These are phyloP conservation scores for Tipula lateralis DNA, from an alignment of 2,888 invertebrate genomes.

Conservation along the genomic window DNA sequence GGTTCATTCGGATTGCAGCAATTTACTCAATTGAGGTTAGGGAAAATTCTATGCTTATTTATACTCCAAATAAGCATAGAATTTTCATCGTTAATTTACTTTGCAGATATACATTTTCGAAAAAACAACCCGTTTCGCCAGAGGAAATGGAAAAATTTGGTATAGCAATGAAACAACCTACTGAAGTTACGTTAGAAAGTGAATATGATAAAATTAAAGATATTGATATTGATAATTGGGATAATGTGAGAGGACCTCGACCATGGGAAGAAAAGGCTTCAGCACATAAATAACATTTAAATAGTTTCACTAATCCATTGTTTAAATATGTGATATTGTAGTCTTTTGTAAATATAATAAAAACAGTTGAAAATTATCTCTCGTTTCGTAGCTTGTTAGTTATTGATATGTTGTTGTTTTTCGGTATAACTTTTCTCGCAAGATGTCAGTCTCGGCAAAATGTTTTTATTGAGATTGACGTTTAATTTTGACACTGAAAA, in stretches of 20 bases:
- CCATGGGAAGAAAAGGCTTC: conserved; percentile 68
- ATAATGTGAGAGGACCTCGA: conserved; percentile 76
- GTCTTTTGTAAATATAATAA: neutral
- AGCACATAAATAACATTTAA: neutral
- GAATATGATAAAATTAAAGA: conserved; percentile 68
- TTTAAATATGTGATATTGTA: neutral
- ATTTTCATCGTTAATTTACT: neutral
- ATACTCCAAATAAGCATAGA: conserved; percentile 20
- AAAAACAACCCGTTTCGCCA: conserved; percentile 54
- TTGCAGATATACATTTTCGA: conserved; percentile 57
- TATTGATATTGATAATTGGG: conserved; percentile 76
- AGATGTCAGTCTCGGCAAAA: too few species aligned
- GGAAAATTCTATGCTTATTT: too few species aligned
- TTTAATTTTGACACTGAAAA: too few species aligned
- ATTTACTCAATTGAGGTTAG: conserved; percentile 68
- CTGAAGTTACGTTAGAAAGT: conserved; percentile 66
- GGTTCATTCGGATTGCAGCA: conserved; percentile 72
- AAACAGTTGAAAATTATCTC: too few species aligned
- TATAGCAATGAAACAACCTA: conserved; percentile 59
- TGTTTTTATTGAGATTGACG: too few species aligned
- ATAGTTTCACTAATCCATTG: neutral
- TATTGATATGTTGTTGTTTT: too few species aligned
- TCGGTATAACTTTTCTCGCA: too few species aligned
- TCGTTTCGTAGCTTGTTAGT: too few species aligned
- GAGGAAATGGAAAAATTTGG: conserved; percentile 65